Conservation (phyloP, 1,140 invertebrate species). For the Phenacoccus solenopsis region DNA sequence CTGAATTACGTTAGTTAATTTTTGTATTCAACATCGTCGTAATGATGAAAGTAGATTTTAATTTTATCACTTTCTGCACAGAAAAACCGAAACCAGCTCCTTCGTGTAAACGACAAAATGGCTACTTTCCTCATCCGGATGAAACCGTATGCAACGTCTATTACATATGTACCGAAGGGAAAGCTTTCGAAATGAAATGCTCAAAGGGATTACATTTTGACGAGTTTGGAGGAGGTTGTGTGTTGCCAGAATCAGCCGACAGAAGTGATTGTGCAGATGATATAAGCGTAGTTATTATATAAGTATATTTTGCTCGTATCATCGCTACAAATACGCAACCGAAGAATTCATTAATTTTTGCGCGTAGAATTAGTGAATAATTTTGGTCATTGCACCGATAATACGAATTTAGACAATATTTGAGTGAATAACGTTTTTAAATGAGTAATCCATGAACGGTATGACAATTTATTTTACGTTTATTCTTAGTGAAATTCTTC, state of each 20-base stretch:
- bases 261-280: constrained; percentile 54
- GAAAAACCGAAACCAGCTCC: constrained; percentile 58
- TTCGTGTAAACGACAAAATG: constrained; percentile 67
- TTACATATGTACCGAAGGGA: constrained; percentile 78
- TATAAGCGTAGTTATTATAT: no score
- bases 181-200: constrained; percentile 63
- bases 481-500: no score
- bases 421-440: no score
- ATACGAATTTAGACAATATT: no score
- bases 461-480: no score
- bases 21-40: neutral
- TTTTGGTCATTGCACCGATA: no score
- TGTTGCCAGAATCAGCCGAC: constrained; percentile 71
- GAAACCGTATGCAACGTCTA: constrained; percentile 66
- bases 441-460: no score
- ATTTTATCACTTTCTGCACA: constrained; percentile 30
- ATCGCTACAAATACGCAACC: no score
- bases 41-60: no score
- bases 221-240: constrained; percentile 70
- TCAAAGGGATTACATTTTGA: constrained; percentile 77
- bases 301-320: no score
- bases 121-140: constrained; percentile 79
- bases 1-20: constrained; percentile 66
- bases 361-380: no score
- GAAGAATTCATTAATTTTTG: no score